phyloP scores from a whole-genome alignment of 2,888 invertebrate species.

The Nomada lathburiana region DNA sequence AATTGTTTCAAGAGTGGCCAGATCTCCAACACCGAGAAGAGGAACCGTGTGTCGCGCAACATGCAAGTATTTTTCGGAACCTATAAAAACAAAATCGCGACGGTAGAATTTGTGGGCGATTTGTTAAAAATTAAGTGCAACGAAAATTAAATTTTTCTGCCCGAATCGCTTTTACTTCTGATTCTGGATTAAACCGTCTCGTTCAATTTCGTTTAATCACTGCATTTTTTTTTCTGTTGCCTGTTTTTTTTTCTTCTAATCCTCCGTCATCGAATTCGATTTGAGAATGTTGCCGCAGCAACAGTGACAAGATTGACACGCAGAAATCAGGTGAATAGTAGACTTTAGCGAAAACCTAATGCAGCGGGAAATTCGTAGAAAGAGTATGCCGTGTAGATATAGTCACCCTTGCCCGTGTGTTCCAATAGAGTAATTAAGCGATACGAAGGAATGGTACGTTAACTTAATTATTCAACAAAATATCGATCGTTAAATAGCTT shows the following conservation, averaged over 20 bases:
- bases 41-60: constrained; percentile 43
- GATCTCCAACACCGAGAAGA: constrained; percentile 81
- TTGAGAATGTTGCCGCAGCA: constrained; percentile 35
- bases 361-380: constrained; percentile 31
- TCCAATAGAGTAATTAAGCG: constrained; percentile 46
- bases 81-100: background rate
- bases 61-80: constrained; percentile 41
- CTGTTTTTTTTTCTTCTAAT: background rate
- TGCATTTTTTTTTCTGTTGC: background rate
- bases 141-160: background rate
- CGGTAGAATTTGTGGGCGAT: background rate
- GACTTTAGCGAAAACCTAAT: constrained; percentile 31
- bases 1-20: constrained; percentile 78
- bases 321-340: constrained; percentile 41
- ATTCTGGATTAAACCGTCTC: background rate
- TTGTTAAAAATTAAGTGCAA: background rate
- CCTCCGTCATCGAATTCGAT: constrained; percentile 11
- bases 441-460: constrained; percentile 28
- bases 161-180: background rate
- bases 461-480: constrained; percentile 42
- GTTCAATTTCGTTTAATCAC: background rate
- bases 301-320: constrained; percentile 19
- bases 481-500: constrained; percentile 26
- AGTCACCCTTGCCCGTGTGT: constrained; percentile 56
- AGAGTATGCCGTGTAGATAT: constrained; percentile 46